These are phyloP conservation scores for Leucania comma DNA, from an alignment of 2,888 invertebrate genomes.

Conservation along the genomic window DNA sequence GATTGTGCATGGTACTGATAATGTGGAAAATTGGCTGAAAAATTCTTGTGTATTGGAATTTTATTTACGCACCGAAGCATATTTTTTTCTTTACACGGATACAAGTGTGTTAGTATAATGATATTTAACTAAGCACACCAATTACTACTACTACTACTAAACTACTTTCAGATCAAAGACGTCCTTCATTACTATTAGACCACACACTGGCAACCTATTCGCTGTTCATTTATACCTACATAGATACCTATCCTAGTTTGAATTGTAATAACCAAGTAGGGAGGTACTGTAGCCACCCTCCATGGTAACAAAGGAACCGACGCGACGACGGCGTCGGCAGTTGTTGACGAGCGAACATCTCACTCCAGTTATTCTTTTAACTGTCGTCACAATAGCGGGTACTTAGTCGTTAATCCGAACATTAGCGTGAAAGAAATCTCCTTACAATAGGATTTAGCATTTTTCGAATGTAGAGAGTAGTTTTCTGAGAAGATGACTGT, in stretches of 20 bases:
- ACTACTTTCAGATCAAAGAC: background rate
- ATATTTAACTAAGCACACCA: background rate
- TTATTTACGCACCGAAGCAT: background rate
- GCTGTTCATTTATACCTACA: background rate
- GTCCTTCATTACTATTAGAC: background rate
- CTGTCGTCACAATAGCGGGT: conserved; percentile 51
- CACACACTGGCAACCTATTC: background rate
- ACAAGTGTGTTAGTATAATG: background rate
- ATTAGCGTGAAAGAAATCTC: conserved; percentile 25
- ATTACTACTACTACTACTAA: too few relatives aligned
- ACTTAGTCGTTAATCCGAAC: conserved; percentile 41
- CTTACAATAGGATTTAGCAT: conserved; percentile 4
- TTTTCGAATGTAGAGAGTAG: background rate
- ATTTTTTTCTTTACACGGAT: background rate
- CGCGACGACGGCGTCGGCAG: conserved; percentile 19
- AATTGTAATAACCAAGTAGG: conserved; percentile 2
- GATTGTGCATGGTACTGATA: background rate
- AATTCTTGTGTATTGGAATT: background rate
- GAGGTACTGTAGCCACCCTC: conserved; percentile 1
- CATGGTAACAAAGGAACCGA: conserved; percentile 39
- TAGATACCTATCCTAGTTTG: background rate
- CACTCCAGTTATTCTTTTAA: conserved; percentile 52
- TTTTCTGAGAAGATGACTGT: background rate
- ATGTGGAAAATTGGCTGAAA: background rate
- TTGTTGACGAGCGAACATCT: conserved; percentile 56